Evolutionary conservation across 2,888 invertebrate genomes (phyloP).

Genomic region (Lathronympha strigana): DNA sequence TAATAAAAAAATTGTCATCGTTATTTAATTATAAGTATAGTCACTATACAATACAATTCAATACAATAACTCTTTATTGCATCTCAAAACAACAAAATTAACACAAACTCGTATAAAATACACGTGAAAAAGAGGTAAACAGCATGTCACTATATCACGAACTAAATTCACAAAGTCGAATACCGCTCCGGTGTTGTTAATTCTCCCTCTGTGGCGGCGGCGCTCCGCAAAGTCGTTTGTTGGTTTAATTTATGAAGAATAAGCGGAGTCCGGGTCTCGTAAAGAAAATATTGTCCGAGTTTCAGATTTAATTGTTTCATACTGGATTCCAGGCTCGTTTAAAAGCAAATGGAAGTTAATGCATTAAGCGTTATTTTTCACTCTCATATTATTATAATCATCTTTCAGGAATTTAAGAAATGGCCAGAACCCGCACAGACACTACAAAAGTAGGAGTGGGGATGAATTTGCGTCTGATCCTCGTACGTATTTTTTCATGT

Average conservation of each 20-base stretch:
- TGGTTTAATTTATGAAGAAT: constrained; percentile 35
- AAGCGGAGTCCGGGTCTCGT: constrained; percentile 11
- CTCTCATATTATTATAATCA: background rate
- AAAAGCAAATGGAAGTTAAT: background rate
- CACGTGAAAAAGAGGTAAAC: no score
- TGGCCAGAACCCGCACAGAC: no score
- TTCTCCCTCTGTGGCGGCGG: constrained; percentile 23
- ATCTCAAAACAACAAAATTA: no score
- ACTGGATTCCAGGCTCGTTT: background rate
- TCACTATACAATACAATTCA: no score
- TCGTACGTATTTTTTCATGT: no score
- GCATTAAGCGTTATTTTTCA: background rate
- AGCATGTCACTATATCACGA: background rate
- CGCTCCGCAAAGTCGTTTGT: constrained; percentile 35
- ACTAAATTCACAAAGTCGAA: background rate
- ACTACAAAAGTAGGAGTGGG: no score
- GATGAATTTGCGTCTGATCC: no score
- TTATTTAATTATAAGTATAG: no score
- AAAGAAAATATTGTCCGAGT: constrained; percentile 23
- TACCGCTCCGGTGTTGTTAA: constrained; percentile 22
- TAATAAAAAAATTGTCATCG: no score
- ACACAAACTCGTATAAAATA: no score
- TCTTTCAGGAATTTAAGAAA: no score
- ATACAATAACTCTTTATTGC: no score
- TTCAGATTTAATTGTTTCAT: constrained; percentile 22